These are phyloP conservation scores for Hystrix brachyura DNA, from an alignment of 2,113 vertebrate species.

Conservation along the genomic window DNA sequence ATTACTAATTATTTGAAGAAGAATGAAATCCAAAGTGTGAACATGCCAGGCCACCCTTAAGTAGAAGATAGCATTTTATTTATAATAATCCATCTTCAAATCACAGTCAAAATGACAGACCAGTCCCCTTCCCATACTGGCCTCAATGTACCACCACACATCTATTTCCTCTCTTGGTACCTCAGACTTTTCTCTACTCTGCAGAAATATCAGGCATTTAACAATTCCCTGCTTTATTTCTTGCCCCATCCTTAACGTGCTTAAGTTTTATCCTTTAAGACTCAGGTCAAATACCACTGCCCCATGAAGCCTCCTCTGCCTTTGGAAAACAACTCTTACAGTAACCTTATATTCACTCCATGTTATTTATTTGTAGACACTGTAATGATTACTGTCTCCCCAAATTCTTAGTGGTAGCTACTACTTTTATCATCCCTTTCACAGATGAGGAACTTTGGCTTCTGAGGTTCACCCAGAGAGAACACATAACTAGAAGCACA, in stretches of 20 bases:
- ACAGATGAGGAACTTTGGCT: conserved; percentile 20
- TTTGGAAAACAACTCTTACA: background rate
- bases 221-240: background rate
- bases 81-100: background rate
- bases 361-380: background rate
- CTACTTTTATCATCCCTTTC: background rate
- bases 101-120: background rate
- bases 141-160: background rate
- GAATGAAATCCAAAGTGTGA: background rate
- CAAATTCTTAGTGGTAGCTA: background rate
- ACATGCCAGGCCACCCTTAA: background rate
- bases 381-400: background rate
- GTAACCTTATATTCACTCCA: background rate
- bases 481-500: background rate
- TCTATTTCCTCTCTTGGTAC: background rate
- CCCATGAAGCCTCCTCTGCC: background rate
- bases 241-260: background rate
- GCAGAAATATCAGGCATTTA: background rate
- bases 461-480: background rate
- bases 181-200: background rate
- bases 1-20: background rate
- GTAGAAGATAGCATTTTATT: background rate
- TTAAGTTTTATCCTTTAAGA: background rate
- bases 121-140: background rate
- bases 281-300: background rate